Conservation (phyloP, 1,140 invertebrate genomes). For the Phortica variegata region DNA sequence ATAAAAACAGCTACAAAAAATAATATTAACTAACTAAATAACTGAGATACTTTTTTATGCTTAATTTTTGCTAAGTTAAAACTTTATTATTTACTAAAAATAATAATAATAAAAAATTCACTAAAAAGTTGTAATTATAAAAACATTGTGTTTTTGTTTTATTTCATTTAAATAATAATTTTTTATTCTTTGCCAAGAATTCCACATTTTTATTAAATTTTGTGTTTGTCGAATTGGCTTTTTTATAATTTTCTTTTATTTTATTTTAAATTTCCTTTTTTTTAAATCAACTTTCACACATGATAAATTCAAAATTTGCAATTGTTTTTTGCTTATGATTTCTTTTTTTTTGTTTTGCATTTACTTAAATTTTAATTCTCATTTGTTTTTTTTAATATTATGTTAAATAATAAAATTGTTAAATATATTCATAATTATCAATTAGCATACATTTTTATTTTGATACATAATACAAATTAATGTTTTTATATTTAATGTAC, state of each 20-base stretch:
- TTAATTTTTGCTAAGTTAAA: conserved; percentile 1
- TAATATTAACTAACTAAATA: conserved; percentile 50
- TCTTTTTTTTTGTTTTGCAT: conserved; percentile 20
- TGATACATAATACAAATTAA: too few species aligned
- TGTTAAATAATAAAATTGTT: too few species aligned
- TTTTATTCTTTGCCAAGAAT: neutral
- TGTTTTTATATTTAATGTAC: too few species aligned
- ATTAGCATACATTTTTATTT: too few species aligned
- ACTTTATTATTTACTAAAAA: conserved; percentile 8
- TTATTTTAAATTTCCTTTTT: conserved; percentile 21
- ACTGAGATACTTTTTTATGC: conserved; percentile 44
- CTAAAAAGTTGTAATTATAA: conserved; percentile 13
- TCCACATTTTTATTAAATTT: neutral
- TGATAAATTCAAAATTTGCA: conserved; percentile 25
- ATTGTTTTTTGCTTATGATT: conserved; percentile 14
- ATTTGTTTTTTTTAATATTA: too few species aligned
- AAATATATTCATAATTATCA: too few species aligned
- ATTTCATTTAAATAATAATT: conserved; percentile 5
- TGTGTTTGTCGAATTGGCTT: conserved; percentile 7
- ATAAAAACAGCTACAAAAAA: conserved; percentile 40
- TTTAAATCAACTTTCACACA: conserved; percentile 20
- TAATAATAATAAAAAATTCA: neutral
- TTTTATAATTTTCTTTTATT: conserved; percentile 8
- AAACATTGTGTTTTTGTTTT: conserved; percentile 13
- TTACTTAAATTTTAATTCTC: conserved; percentile 16